A percentile compares a stretch with the other conserved stretches of the same genome.
phyloP scores from a whole-genome alignment of 2,797 vertebrate species.

The Enteromius thamalakanensis region DNA sequence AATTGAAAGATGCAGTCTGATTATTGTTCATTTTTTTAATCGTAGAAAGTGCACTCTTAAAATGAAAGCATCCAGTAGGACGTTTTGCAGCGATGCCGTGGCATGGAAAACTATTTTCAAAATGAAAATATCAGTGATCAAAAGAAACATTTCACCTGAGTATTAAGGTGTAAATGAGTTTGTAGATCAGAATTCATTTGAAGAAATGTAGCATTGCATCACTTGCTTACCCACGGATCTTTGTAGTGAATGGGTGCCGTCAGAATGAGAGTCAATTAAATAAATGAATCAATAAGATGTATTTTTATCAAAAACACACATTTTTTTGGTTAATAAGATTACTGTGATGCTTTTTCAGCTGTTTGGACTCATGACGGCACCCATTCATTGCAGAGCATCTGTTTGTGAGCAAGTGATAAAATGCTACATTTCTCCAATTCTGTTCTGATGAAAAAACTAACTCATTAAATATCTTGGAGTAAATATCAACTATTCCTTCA shows the following conservation, averaged over 20 bases:
- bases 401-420: background rate
- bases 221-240: background rate
- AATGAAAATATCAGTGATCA: background rate
- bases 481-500: too few species aligned
- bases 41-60: background rate
- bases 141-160: background rate
- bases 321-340: background rate
- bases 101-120: background rate
- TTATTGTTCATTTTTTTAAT: slow-evolving; percentile 7
- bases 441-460: background rate
- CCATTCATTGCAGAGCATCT: background rate
- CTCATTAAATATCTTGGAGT: background rate
- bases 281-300: background rate
- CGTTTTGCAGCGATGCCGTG: background rate
- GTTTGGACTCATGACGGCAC: background rate
- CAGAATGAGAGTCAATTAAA: background rate
- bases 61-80: background rate
- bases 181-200: background rate
- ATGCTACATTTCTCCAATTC: background rate
- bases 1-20: slow-evolving; percentile 1
- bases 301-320: background rate
- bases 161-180: background rate
- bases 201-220: background rate
- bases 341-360: background rate
- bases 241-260: background rate